A percentile compares a stretch with the other conserved stretches of the same genome.
Conservation (phyloP, 2,797 vertebrate species). For the Anguilla anguilla region DNA sequence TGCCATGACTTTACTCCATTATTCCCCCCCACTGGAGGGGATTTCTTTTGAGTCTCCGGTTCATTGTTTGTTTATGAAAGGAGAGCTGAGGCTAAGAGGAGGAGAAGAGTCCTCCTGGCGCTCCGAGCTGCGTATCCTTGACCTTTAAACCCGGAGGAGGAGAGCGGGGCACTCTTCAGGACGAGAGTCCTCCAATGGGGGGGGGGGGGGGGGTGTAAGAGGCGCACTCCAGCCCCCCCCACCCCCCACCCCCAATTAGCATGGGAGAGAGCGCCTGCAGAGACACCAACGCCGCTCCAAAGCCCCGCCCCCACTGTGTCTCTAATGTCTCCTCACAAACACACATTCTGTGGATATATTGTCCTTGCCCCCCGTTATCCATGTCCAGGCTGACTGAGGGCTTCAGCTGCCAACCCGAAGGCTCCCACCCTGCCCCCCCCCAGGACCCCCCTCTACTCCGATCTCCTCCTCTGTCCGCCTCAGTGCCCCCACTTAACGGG, state of each 20-base stretch:
- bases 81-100: conserved; percentile 24
- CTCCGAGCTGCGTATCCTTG: conserved; percentile 37
- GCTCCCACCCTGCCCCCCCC: neutral
- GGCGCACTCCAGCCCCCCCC: conserved; percentile 18
- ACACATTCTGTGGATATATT: neutral
- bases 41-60: neutral
- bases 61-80: neutral
- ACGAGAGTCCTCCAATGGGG: conserved; percentile 19
- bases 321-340: conserved; percentile 17
- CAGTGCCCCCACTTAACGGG: neutral
- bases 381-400: neutral
- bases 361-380: neutral
- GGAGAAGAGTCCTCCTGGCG: conserved; percentile 1
- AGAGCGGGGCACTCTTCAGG: conserved; percentile 29
- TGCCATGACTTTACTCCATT: neutral
- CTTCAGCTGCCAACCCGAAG: neutral
- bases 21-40: too few species aligned
- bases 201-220: conserved; percentile 20
- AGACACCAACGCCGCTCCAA: neutral
- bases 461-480: neutral
- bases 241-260: conserved; percentile 26
- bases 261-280: conserved; percentile 27
- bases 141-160: conserved; percentile 43
- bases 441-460: neutral
- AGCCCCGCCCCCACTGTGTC: conserved; percentile 27